Base-by-base conservation (phyloP, 2,797 vertebrate species). In the Staurois parvus region DNA sequence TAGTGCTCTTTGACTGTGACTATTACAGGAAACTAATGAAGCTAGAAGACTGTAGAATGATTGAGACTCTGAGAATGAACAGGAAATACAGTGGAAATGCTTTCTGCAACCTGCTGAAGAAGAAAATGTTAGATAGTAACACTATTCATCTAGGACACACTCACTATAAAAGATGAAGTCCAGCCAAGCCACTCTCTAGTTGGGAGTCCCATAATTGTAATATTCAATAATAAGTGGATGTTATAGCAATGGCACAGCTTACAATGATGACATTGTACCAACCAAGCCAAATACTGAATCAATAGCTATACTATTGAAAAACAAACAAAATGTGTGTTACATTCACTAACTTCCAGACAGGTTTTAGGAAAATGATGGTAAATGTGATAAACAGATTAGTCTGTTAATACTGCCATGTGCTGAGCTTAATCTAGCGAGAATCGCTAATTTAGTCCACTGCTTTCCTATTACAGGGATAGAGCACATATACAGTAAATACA, bases 1-100 rank as follows among this genome's bases (percentile, higher is more conserved):
- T 87, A 87, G 74, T 26, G 85, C 85, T 83, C 67, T 86, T 77
- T 82, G 81, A 84, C 48, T 73, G 59, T 84, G 81, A 73, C 70
- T 87, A 83, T 79, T 83, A 87, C 81, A 68, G 69, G 76, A 69
- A 83, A 84, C 70, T 83, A 87, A 87, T 83, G 70, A 77, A 40
- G 73, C 73, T 78, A 83, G 73, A 64, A 82, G 52, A 64, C 28
- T 79, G 85, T 28, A 86, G 68, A 77, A 86, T 86, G 80, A 86
- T 42, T 82, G 79, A 82, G 72, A 79, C 32, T 84, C 76, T 72
- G 69, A 70, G 76, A 81, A 66, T 81, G 78, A 85, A 76, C 64
- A 75, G 77, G 84, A 73, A 82, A 64, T 78, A 79, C 69, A 70
- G 69, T 69, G 62, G 37, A 67, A 73, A 79, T 12, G 40, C 68